phyloP scores from a whole-genome alignment of 2,113 vertebrate species.

The Dipodomys merriami region DNA sequence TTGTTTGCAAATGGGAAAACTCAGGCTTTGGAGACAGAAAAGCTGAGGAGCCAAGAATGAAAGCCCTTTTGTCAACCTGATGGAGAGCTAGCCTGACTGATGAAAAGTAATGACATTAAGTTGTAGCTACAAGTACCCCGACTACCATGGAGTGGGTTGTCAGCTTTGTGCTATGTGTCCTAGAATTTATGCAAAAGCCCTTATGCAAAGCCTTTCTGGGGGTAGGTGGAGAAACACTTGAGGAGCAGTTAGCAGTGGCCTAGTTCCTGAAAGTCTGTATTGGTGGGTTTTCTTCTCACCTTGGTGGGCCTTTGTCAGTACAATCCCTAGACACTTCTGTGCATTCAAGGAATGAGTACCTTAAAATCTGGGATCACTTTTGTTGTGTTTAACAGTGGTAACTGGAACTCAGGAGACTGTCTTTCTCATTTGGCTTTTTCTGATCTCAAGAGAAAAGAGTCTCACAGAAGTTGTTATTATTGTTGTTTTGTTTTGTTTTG shows the following conservation, averaged over 20 bases:
- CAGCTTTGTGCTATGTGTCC: not conserved
- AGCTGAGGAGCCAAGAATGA: not conserved
- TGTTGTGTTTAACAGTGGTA: too few species aligned
- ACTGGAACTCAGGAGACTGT: too few species aligned
- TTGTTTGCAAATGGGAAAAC: constrained; percentile 1
- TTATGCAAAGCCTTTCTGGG: not conserved
- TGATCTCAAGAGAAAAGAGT: too few species aligned
- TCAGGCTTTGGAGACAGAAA: not conserved
- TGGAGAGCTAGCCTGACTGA: not conserved
- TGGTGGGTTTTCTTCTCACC: not conserved
- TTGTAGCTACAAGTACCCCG: not conserved
- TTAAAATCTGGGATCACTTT: not conserved
- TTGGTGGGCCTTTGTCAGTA: not conserved
- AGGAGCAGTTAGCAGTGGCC: not conserved
- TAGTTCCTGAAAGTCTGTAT: not conserved
- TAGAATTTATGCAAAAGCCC: not conserved
- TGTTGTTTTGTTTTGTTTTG: too few species aligned
- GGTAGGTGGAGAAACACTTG: not conserved
- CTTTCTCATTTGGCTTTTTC: too few species aligned
- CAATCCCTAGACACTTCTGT: not conserved
- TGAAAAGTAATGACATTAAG: not conserved
- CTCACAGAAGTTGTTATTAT: too few species aligned
- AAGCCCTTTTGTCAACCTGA: not conserved
- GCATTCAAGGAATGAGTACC: too few species aligned
- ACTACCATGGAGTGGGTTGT: not conserved